Base-by-base conservation (phyloP, 2,888 invertebrate species). In the Chouioia cunea region DNA sequence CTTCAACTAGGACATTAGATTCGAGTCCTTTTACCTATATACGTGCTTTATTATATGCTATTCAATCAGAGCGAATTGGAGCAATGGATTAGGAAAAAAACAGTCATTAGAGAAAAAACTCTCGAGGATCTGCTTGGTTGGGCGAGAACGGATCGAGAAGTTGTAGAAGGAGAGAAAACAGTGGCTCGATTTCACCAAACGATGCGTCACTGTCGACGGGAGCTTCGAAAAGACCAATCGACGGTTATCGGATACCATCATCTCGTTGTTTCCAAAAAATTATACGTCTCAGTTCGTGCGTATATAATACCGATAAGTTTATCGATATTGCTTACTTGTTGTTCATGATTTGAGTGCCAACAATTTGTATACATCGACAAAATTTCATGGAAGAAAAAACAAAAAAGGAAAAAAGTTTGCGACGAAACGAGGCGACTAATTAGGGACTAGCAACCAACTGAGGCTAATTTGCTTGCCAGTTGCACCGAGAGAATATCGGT, bases 161-260 rank as follows among this genome's bases (percentile, higher is more conserved):
- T n/a, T n/a, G n/a, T n/a, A 47, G 50, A 27, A 62, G n/a, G 52
- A 52, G 50, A 62, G 27, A 54, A 23, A 27, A 56, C 36, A 46
- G 52, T 27, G 12, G 47, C 59, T 67, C 60, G 52, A 67, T 53
- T 53, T 67, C 18, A 8, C 16, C n/a, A 65, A 70, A 54, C 70
- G 64, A 70, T 70, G 70, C 59, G 70, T 70, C 70, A 70, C 64
- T 70, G 70, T 70, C 70, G 65, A 58, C 64, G 43, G n/a, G 46
- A 20, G 4, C 36, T 36, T 36, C 36, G 53, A 54, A 46, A 47
- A 36, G 60, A 46, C 23, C 67, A 54, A 70, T 70, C 64, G 69
- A 70, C 64, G 69, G 69, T 64, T 70, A 65, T 70, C 65, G 69
- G 36, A 36, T 36, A 36, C 36, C 10, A 1, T 36, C 36, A 36